Evolutionary conservation across 2,888 invertebrate species (phyloP).

Genomic region (Agonopterix arenella): DNA sequence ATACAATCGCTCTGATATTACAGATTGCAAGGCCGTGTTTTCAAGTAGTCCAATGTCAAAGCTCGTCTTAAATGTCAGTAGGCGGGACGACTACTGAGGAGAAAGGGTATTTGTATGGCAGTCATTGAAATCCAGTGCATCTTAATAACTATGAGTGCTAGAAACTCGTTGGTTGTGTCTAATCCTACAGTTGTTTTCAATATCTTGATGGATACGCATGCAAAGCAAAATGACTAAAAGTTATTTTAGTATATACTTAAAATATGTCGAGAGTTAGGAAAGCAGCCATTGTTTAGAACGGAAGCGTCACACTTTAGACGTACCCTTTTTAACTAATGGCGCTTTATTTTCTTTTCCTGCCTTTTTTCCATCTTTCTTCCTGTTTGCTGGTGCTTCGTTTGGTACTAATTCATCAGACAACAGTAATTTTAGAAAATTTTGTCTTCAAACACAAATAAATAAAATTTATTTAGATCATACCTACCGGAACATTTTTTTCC

Average conservation of each 20-base stretch:
- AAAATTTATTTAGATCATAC: conserved; percentile 3
- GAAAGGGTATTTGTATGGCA: conserved; percentile 29
- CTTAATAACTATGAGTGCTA: neutral
- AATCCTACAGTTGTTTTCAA: neutral
- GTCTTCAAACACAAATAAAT: conserved; percentile 12
- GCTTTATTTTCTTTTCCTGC: conserved; percentile 60
- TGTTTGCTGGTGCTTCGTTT: conserved; percentile 41
- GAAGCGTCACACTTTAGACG: conserved; percentile 36
- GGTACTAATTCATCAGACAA: conserved; percentile 34
- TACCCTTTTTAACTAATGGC: conserved; percentile 59
- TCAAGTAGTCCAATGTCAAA: conserved; percentile 53
- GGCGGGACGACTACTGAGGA: conserved; percentile 26
- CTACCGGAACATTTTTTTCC: conserved; percentile 68
- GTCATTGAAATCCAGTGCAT: neutral
- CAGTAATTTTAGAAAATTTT: neutral
- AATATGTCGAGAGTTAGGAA: no score
- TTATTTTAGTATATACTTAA: no score
- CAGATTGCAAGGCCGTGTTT: conserved; percentile 38
- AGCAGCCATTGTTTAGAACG: neutral
- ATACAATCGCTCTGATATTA: conserved; percentile 38
- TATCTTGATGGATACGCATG: neutral
- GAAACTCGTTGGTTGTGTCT: neutral
- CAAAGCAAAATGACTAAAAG: neutral
- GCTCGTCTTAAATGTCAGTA: conserved; percentile 59
- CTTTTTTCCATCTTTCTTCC: conserved; percentile 65